These are phyloP conservation scores for Pseudocheirus occidentalis DNA, from an alignment of 2,797 vertebrate genomes.

Conservation along the genomic window DNA sequence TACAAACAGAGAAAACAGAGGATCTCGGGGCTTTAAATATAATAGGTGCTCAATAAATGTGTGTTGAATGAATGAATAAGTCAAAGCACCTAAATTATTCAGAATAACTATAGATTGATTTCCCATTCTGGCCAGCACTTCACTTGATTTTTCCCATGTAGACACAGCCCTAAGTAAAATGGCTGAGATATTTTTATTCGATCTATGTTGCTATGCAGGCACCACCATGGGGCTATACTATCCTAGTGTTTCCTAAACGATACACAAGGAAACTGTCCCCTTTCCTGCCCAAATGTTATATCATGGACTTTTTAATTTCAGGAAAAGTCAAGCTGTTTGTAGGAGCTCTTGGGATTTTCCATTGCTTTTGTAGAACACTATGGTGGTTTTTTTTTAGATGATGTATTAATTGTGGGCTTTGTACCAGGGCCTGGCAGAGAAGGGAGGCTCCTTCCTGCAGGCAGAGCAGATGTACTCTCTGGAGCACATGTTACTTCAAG, in stretches of 20 bases:
- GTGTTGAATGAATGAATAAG: background rate
- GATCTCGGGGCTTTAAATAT: background rate
- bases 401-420: background rate
- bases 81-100: background rate
- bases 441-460: background rate
- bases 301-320: conserved; percentile 19
- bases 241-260: background rate
- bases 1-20: background rate
- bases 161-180: background rate
- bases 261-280: background rate
- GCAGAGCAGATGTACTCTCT: background rate
- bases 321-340: background rate
- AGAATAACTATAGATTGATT: background rate
- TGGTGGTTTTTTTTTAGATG: background rate
- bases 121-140: background rate
- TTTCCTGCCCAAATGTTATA: background rate
- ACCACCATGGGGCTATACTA: accelerated
- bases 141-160: background rate
- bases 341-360: background rate
- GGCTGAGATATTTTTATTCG: background rate
- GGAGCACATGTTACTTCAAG: conserved; percentile 11
- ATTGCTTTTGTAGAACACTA: conserved; percentile 9
- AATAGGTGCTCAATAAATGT: background rate
- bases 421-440: background rate
- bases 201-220: background rate